A percentile compares a stretch with the other conserved stretches of the same genome.
phyloP scores from a whole-genome alignment of 2,888 invertebrate species.

The Ommatoiulus sabulosus region DNA sequence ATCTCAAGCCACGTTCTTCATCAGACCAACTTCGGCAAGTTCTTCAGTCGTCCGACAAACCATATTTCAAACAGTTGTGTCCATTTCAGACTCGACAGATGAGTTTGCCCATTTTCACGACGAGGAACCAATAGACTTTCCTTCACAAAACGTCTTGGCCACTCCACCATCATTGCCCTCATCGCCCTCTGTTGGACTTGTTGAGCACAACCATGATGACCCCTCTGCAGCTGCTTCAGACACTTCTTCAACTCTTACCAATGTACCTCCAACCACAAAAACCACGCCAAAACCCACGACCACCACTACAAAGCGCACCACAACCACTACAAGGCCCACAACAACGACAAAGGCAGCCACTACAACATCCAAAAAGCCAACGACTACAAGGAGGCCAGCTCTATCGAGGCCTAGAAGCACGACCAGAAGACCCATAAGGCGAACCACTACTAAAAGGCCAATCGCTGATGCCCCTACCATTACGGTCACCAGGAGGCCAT shows the following conservation, averaged over 20 bases:
- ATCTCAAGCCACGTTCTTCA: constrained; percentile 48
- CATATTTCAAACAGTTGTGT: constrained; percentile 54
- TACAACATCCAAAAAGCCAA: constrained; percentile 20
- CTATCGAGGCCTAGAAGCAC: background rate
- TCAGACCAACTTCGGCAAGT: constrained; percentile 54
- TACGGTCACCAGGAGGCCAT: constrained; percentile 45
- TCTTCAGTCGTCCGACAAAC: constrained; percentile 52
- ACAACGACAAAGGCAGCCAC: constrained; percentile 4
- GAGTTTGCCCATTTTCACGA: constrained; percentile 54
- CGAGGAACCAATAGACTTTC: background rate
- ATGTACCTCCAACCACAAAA: background rate
- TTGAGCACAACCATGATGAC: constrained; percentile 42
- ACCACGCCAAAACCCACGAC: background rate
- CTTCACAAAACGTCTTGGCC: background rate
- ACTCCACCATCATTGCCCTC: background rate
- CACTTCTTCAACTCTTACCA: background rate
- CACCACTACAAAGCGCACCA: background rate
- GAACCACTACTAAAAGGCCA: constrained; percentile 42
- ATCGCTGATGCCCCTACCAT: constrained; percentile 9
- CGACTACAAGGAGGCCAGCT: constrained; percentile 46
- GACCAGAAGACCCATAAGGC: constrained; percentile 35
- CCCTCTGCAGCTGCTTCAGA: background rate
- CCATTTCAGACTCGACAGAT: constrained; percentile 49
- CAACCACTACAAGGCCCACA: background rate
- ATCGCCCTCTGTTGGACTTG: background rate